Percentiles rank a stretch among this genome's conserved stretches.
Conservation (phyloP, 2,797 vertebrate genomes). For the Dipus sagitta region DNA sequence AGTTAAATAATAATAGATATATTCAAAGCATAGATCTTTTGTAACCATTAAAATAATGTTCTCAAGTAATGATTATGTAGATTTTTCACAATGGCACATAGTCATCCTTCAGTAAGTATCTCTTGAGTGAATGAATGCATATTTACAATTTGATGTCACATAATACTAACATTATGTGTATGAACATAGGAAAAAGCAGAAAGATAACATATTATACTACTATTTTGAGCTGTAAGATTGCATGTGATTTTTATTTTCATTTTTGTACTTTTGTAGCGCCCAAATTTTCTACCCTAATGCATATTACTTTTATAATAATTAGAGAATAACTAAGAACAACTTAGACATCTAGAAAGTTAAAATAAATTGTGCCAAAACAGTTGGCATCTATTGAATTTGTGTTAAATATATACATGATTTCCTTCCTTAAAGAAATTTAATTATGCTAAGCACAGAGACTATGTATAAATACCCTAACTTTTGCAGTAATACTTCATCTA, state of each 20-base stretch:
- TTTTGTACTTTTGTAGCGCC: neutral
- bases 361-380: constrained; percentile 9
- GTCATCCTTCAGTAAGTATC: neutral
- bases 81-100: neutral
- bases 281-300: neutral
- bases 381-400: constrained; percentile 12
- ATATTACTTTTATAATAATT: constrained; percentile 37
- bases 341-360: neutral
- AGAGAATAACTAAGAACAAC: constrained; percentile 21
- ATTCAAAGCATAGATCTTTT: neutral
- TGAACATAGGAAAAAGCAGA: neutral
- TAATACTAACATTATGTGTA: constrained; percentile 5
- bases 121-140: neutral
- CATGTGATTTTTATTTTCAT: neutral
- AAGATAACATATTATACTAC: neutral
- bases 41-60: constrained; percentile 8
- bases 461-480: constrained; percentile 25
- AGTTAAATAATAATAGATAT: neutral
- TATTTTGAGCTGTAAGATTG: neutral
- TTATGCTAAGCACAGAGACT: neutral
- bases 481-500: neutral
- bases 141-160: neutral
- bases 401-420: constrained; percentile 30
- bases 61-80: constrained; percentile 21
- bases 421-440: neutral